Evolutionary conservation across 2,888 invertebrate species (phyloP).

Genomic region (Melanargia galathea): DNA sequence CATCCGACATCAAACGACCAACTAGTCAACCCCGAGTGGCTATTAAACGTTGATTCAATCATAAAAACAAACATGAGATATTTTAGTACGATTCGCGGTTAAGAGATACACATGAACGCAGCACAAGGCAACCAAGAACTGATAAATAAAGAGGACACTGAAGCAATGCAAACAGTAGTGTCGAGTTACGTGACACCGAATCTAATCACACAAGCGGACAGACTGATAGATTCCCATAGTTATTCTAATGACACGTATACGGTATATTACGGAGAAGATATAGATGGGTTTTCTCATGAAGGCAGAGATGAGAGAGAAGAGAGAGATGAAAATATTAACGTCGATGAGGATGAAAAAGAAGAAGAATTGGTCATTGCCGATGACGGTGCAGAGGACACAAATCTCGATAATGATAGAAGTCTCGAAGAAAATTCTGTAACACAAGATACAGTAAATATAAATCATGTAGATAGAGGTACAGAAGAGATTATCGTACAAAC

Average conservation of each 20-base stretch:
- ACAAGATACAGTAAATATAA: conserved; percentile 31
- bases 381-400: conserved; percentile 40
- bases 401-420: conserved; percentile 21
- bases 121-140: conserved; percentile 46
- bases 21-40: conserved; percentile 56
- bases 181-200: conserved; percentile 60
- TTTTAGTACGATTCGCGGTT: conserved; percentile 61
- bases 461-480: conserved; percentile 29
- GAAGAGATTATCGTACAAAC: conserved; percentile 42
- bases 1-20: conserved; percentile 63
- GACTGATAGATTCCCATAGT: conserved; percentile 50
- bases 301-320: conserved; percentile 46
- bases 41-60: conserved; percentile 73
- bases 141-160: conserved; percentile 45
- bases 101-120: conserved; percentile 68
- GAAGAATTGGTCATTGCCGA: conserved; percentile 58
- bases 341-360: conserved; percentile 60
- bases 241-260: conserved; percentile 45
- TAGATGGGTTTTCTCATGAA: conserved; percentile 57
- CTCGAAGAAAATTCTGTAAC: conserved; percentile 42
- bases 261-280: conserved; percentile 47
- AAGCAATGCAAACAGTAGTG: conserved; percentile 74
- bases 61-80: conserved; percentile 78
- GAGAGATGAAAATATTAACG: conserved; percentile 60
- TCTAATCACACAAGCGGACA: conserved; percentile 56